Evolutionary conservation across 2,797 vertebrate species (phyloP), one percentile per base, ranked within the genome.

Genomic region (Bucorvus abyssinicus): DNA sequence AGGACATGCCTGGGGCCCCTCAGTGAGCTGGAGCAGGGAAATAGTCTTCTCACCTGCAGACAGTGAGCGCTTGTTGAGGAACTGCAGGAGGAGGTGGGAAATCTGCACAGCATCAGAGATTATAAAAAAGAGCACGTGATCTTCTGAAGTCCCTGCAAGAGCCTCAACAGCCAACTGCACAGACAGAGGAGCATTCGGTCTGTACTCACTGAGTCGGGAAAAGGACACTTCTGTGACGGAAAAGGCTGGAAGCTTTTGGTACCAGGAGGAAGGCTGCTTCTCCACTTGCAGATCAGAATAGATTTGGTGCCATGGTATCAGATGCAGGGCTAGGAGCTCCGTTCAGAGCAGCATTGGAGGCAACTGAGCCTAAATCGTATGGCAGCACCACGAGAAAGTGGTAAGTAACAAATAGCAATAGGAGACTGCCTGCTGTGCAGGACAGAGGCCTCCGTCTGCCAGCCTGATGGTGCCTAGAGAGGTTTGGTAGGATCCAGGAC

Each of bases 1-100:
- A 12, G 38, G 38, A 40, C 38, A 40, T 40, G 38, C 38, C 12
- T 40, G 9, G 38, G 22, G 8, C 14, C 30, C 36, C 12, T 38
- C 23, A 18, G 0, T 10, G 19, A 84, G 14, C 0, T 40, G 38
- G 18, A 40, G 24, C 4, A 57, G 8, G 3, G 24, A 89, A 63
- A 18, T 14, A 9, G 5, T 40, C 20, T 30, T 78, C 53, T 17
- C 40, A 44, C 40, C 26, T 47, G 30, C 56, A 78, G 65, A 59
- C 36, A 20, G 4, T 29, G 26, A 70, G 44, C 0, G 1, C 27
- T 52, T 40, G 23, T 23, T 27, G 45, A 26, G 34, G n/a, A 76
- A 50, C n/a, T 86, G 24, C 17, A 49, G 17, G 27, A 60, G n/a
- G 22, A 73, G 40, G 27, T 49, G 17, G 27, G 55, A 73, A 79